Conservation (phyloP, 2,888 invertebrate species). For the Aphodius granarius region DNA sequence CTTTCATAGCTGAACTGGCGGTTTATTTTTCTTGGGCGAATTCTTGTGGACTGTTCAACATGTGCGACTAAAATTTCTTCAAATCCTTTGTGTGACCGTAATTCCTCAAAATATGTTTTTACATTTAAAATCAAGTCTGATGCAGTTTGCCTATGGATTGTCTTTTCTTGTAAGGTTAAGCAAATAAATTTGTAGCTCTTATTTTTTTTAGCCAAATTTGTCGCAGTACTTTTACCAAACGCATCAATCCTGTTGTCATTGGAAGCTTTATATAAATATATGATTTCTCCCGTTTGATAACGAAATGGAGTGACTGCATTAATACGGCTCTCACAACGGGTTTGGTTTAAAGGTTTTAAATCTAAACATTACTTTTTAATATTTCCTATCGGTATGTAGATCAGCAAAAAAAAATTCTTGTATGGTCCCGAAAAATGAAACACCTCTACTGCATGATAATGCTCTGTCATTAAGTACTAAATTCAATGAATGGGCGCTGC, state of each 20-base stretch:
- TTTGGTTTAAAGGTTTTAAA: conserved; percentile 26
- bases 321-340: conserved; percentile 15
- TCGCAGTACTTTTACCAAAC: neutral
- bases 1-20: conserved; percentile 9
- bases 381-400: conserved; percentile 32
- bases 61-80: conserved; percentile 7
- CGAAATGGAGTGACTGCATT: neutral
- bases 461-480: conserved; percentile 36
- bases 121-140: conserved; percentile 7
- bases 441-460: conserved; percentile 28
- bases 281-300: conserved; percentile 2
- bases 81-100: conserved; percentile 6
- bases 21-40: conserved; percentile 10
- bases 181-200: conserved; percentile 1
- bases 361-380: conserved; percentile 30
- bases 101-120: conserved; percentile 9
- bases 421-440: conserved; percentile 28
- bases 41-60: neutral
- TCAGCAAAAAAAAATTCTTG: conserved; percentile 29
- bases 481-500: conserved; percentile 35
- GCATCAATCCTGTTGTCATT: conserved; percentile 11
- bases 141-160: conserved; percentile 3
- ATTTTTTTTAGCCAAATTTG: neutral
- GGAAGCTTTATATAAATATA: conserved; percentile 7
- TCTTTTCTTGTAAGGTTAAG: neutral